Percentiles rank a stretch among this genome's conserved stretches.
phyloP scores from a whole-genome alignment of 30 jellyfish, hydroid and myxozoan genomes.

The Hydractinia echinata region DNA sequence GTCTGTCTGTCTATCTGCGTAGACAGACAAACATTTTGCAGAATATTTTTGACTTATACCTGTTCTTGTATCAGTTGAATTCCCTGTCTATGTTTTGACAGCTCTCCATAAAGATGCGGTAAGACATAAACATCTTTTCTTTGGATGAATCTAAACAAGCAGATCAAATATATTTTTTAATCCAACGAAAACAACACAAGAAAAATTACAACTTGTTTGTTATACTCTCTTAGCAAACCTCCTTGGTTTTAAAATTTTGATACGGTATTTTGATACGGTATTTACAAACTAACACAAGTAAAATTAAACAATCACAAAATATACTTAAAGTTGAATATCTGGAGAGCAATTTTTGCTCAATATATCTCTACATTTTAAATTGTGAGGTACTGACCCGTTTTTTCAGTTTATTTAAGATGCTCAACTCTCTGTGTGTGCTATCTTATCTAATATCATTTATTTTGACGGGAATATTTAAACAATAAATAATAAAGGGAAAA shows the following conservation, averaged over 20 bases:
- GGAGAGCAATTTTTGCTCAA: too few species aligned
- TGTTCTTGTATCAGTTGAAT: constrained; percentile 66
- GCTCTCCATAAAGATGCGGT: constrained; percentile 92
- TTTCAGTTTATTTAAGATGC: too few species aligned
- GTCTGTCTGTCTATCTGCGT: too few species aligned
- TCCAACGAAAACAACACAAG: background rate
- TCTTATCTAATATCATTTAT: background rate
- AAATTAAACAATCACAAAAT: too few species aligned
- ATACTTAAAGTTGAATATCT: too few species aligned
- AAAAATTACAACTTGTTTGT: background rate
- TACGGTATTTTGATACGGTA: background rate
- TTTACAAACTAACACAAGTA: background rate
- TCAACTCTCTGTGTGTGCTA: too few species aligned
- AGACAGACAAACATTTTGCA: background rate
- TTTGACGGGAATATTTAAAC: background rate
- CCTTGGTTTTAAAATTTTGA: background rate
- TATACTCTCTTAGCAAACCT: background rate
- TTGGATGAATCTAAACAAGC: constrained; percentile 6
- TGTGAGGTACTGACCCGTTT: too few species aligned
- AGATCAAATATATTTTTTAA: background rate
- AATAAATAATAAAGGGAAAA: background rate
- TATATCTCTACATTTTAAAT: too few species aligned
- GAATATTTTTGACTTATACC: constrained; percentile 35
- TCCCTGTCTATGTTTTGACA: constrained; percentile 79
- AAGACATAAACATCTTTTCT: constrained; percentile 68